phyloP scores from a whole-genome alignment of 2,797 vertebrate genomes.

The Sparidentex hasta region DNA sequence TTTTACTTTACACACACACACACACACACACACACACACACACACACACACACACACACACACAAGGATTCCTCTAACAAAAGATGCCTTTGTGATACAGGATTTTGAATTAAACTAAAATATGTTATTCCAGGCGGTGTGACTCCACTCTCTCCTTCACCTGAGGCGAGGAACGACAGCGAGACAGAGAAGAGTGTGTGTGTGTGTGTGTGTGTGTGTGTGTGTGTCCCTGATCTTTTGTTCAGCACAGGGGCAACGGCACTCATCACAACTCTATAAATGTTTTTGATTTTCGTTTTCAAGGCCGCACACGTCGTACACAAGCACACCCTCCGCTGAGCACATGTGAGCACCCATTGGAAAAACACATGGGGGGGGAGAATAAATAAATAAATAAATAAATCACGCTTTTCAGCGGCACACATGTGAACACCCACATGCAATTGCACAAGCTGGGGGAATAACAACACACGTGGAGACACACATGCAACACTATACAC shows the following conservation, averaged over 20 bases:
- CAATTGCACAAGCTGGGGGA: background rate
- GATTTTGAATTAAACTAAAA: constrained; percentile 51
- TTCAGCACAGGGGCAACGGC: constrained; percentile 26
- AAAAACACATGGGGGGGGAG: background rate
- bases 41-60: constrained; percentile 26
- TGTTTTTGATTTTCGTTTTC: constrained; percentile 42
- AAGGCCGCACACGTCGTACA: constrained; percentile 55
- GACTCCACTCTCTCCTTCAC: constrained; percentile 45
- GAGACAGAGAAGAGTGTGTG: constrained; percentile 34
- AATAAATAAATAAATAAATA: too few species aligned
- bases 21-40: constrained; percentile 26
- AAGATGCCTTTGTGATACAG: constrained; percentile 34
- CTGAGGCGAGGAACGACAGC: constrained; percentile 30
- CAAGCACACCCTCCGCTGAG: constrained; percentile 20
- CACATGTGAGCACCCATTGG: background rate
- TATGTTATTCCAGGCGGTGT: constrained; percentile 43
- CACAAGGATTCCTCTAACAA: constrained; percentile 24
- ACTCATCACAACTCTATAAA: constrained; percentile 54
- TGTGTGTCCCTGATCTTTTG: constrained; percentile 57
- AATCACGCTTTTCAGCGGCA: background rate
- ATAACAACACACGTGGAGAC: background rate
- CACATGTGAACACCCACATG: background rate
- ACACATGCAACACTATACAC: background rate
- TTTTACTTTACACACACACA: constrained; percentile 24
- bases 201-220: too few species aligned